These are phyloP conservation scores for Patiria miniata DNA, from an alignment of 35 echinoderm and acorn worm genomes.

Conservation along the genomic window DNA sequence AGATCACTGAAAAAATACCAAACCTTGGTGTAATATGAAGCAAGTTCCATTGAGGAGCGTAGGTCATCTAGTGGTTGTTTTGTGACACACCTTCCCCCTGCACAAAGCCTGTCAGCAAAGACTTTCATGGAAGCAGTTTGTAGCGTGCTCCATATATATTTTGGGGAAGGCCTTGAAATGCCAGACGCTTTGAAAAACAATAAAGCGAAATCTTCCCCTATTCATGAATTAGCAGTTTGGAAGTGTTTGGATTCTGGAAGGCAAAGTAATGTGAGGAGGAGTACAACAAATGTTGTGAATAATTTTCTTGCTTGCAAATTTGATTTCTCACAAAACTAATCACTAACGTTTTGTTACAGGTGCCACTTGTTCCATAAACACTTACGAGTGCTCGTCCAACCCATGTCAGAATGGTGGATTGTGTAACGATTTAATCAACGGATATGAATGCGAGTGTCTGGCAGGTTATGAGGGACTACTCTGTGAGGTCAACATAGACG, in stretches of 20 bases:
- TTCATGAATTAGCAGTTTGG: not conserved
- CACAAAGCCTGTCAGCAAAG: not conserved
- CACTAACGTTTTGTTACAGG: not conserved
- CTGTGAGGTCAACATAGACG: slow-evolving; percentile 66
- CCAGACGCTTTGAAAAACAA: no score
- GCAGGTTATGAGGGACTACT: slow-evolving; percentile 57
- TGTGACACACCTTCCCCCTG: no score
- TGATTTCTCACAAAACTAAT: no score
- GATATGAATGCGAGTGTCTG: slow-evolving; percentile 49
- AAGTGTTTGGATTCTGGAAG: not conserved
- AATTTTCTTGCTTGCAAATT: not conserved
- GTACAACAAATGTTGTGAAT: not conserved
- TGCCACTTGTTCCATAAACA: slow-evolving; percentile 44
- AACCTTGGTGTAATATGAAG: not conserved
- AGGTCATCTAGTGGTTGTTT: no score
- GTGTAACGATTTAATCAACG: slow-evolving; percentile 70
- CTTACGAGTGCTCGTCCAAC: slow-evolving; percentile 69
- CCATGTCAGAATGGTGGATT: slow-evolving; percentile 60
- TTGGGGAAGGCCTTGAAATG: no score
- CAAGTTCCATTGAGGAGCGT: not conserved
- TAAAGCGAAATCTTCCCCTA: not conserved
- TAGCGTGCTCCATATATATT: no score
- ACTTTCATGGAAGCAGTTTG: no score
- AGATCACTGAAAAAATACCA: not conserved
- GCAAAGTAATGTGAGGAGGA: not conserved